Conservation (phyloP, 1,140 invertebrate species). For the Grapholita molesta region DNA sequence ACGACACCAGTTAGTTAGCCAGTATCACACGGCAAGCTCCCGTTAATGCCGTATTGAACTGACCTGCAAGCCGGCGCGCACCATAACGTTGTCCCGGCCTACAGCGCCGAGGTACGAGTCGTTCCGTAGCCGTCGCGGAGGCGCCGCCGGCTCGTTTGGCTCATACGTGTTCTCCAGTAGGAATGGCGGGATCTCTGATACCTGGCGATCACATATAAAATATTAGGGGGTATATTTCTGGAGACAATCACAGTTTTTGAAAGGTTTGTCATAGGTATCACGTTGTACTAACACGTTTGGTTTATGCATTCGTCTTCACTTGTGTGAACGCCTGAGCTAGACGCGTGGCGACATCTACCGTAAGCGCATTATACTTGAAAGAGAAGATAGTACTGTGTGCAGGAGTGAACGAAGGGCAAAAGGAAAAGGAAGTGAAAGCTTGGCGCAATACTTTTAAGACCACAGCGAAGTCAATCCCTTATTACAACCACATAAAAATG, state of each 20-base stretch:
- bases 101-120: conserved; percentile 91
- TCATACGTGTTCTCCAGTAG: conserved; percentile 83
- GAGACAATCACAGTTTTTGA: too few species aligned
- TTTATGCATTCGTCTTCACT: too few species aligned
- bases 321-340: too few species aligned
- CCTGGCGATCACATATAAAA: conserved; percentile 38
- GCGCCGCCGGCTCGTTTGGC: conserved; percentile 73
- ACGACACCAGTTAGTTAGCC: too few species aligned
- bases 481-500: conserved; percentile 10
- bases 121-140: conserved; percentile 84
- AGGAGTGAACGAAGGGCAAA: conserved; percentile 92
- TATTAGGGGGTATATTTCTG: too few species aligned
- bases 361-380: too few species aligned
- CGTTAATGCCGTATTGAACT: conserved; percentile 25
- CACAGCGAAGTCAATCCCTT: conserved; percentile 93
- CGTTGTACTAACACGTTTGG: too few species aligned
- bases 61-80: conserved; percentile 87
- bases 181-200: conserved; percentile 90
- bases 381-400: too few species aligned
- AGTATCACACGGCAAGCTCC: too few species aligned
- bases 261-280: too few species aligned
- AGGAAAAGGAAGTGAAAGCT: too few species aligned
- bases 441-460: conserved; percentile 91
- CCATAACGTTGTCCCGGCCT: conserved; percentile 86
- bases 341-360: too few species aligned